Conservation (phyloP, 2,888 invertebrate genomes). For the Ecdyonurus torrentis region DNA sequence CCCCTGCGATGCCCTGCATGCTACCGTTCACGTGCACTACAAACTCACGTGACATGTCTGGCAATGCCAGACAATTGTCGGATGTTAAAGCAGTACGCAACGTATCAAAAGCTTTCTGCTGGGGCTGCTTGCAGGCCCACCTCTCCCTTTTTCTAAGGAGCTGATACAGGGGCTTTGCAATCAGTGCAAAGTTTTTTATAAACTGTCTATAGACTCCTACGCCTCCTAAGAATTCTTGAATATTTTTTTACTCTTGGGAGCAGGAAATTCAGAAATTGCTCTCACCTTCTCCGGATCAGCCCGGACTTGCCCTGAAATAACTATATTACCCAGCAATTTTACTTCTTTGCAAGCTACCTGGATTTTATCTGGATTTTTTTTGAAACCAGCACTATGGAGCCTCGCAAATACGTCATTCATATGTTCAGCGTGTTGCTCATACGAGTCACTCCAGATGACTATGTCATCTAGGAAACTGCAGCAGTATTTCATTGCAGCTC, state of each 20-base stretch:
- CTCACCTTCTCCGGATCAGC: not conserved
- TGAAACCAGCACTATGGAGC: not conserved
- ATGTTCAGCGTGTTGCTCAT: not conserved
- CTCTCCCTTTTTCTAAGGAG: not conserved
- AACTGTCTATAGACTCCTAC: not conserved
- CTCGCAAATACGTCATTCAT: not conserved
- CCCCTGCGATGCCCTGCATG: not conserved
- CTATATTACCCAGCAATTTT: not conserved
- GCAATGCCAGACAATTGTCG: not conserved
- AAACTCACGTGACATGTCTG: not conserved
- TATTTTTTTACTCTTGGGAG: not conserved
- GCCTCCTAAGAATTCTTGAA: not conserved
- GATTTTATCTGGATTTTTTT: not conserved
- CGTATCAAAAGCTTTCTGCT: not conserved
- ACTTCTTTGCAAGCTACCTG: not conserved
- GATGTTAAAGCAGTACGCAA: not conserved
- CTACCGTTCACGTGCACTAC: not conserved
- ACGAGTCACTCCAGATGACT: not conserved
- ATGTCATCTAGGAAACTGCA: not conserved
- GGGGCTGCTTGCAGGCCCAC: not conserved
- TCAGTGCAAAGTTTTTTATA: not conserved
- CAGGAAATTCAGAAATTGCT: not conserved
- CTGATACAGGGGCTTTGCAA: not conserved
- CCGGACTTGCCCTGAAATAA: not conserved
- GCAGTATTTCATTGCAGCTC: not conserved